A percentile compares a stretch with the other conserved stretches of the same genome.
Evolutionary conservation across 2,888 invertebrate genomes (phyloP).

Genomic region (Lysandra bellargus): DNA sequence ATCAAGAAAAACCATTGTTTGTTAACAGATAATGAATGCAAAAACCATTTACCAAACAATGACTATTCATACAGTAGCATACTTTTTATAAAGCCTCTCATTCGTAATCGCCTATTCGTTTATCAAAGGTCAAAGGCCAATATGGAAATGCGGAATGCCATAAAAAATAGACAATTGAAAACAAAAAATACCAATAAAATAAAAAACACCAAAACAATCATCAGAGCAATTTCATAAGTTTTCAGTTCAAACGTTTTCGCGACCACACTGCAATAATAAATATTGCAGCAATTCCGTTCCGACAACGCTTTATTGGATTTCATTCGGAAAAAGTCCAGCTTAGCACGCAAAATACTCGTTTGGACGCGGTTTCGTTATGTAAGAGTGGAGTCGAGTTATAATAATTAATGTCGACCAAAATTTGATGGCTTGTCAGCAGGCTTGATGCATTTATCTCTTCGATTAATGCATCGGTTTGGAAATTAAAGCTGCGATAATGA

Average conservation of each 20-base stretch:
- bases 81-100: neutral
- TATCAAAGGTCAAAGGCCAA: neutral
- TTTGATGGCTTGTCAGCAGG: constrained; percentile 15
- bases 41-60: neutral
- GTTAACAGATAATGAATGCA: neutral
- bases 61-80: neutral
- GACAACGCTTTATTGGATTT: constrained; percentile 28
- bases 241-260: constrained; percentile 25
- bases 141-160: neutral
- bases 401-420: constrained; percentile 14
- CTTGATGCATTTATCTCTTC: constrained; percentile 6
- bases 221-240: constrained; percentile 15
- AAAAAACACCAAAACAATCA: constrained; percentile 22
- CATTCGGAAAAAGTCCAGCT: constrained; percentile 22
- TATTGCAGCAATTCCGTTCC: constrained; percentile 26
- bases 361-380: constrained; percentile 24
- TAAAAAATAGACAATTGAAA: neutral
- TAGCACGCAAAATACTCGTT: constrained; percentile 30
- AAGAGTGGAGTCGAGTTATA: constrained; percentile 14
- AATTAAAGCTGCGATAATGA: neutral
- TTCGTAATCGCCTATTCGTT: neutral
- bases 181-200: constrained; percentile 8
- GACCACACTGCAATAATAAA: constrained; percentile 23
- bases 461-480: constrained; percentile 3
- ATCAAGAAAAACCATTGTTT: neutral